Percentiles rank a stretch among this genome's conserved stretches.
phyloP scores from a whole-genome alignment of 2,888 invertebrate species.

The Sylvicola fuscatus region DNA sequence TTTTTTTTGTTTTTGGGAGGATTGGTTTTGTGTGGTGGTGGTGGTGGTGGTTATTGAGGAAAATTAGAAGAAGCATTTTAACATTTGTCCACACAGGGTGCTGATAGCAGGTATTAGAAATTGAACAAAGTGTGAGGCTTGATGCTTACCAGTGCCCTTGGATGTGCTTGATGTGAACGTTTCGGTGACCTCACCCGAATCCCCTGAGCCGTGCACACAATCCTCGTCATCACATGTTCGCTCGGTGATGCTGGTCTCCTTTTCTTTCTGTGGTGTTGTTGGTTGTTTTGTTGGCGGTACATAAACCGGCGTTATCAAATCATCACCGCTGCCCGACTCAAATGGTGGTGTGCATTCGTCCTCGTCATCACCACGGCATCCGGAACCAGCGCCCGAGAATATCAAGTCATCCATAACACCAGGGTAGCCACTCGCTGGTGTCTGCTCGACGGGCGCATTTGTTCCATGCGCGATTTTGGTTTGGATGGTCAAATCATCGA shows the following conservation, averaged over 20 bases:
- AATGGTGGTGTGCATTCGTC: constrained; percentile 75
- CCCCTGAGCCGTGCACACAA: constrained; percentile 63
- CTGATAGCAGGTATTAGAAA: too few relatives aligned
- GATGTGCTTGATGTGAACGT: constrained; percentile 32
- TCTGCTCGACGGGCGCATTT: constrained; percentile 28
- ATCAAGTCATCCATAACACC: constrained; percentile 72
- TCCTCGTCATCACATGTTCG: constrained; percentile 71
- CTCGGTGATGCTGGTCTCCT: constrained; percentile 16
- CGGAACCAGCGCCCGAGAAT: constrained; percentile 80
- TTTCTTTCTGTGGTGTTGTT: constrained; percentile 26
- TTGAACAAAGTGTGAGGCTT: too few relatives aligned
- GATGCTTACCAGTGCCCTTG: constrained; percentile 25
- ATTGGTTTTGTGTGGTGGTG: too few relatives aligned
- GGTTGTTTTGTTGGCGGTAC: constrained; percentile 61
- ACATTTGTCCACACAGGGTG: too few relatives aligned
- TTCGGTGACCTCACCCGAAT: constrained; percentile 47
- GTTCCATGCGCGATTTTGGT: too few relatives aligned
- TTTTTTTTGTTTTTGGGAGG: too few relatives aligned
- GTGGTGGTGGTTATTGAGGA: constrained; percentile 5
- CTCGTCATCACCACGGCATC: constrained; percentile 79
- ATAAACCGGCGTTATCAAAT: constrained; percentile 82
- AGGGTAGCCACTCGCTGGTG: constrained; percentile 63
- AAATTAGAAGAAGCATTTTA: not conserved
- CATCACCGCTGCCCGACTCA: constrained; percentile 71
- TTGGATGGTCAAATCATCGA: too few relatives aligned